Evolutionary conservation across 2,888 invertebrate species (phyloP).

Genomic region (Flexamia atlantica): DNA sequence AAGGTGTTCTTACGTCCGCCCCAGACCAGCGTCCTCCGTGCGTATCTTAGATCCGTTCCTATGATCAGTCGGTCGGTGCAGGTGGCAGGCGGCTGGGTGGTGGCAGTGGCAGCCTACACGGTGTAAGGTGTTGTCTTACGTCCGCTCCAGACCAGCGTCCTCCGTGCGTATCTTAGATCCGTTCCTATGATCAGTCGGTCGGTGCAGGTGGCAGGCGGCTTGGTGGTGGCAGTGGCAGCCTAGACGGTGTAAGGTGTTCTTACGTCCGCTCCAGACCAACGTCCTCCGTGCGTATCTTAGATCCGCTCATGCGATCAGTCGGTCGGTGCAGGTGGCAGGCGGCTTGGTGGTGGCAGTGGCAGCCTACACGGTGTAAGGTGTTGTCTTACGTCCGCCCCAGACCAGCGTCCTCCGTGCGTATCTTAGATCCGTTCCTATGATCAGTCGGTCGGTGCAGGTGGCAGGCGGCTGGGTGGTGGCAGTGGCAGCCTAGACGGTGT

Average conservation of each 20-base stretch:
- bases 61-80: background rate
- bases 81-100: background rate
- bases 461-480: background rate
- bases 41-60: background rate
- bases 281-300: background rate
- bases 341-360: background rate
- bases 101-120: background rate
- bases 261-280: constrained; percentile 2
- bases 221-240: background rate
- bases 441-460: background rate
- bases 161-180: background rate
- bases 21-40: background rate
- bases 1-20: constrained; percentile 15
- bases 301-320: no score
- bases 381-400: background rate
- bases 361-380: background rate
- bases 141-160: background rate
- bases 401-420: no score
- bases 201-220: background rate
- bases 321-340: background rate
- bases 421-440: no score
- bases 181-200: background rate
- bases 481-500: constrained; percentile 6
- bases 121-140: constrained; percentile 31
- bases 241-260: constrained; percentile 12